A percentile compares a stretch with the other conserved stretches of the same genome.
Evolutionary conservation across 2,113 vertebrate species (phyloP).

Genomic region (Pteruthius melanotis): DNA sequence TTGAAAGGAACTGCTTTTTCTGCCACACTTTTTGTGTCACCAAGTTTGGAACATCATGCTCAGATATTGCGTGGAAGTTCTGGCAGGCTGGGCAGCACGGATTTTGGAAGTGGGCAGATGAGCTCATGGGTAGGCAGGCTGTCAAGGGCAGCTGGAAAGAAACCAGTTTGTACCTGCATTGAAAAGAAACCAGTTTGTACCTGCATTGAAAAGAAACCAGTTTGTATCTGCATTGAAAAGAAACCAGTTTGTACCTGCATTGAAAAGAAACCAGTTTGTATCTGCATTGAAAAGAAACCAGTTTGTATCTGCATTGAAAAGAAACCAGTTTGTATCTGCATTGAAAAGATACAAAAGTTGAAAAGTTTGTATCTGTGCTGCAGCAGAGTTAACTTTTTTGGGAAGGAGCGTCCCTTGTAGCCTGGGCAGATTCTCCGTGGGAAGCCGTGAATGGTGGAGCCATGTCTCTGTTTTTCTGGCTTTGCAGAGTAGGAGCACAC

Average conservation of each 20-base stretch:
- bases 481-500: neutral
- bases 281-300: too few relatives aligned
- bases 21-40: neutral
- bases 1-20: neutral
- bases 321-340: too few relatives aligned
- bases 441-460: neutral
- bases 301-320: too few relatives aligned
- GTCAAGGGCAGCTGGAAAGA: neutral
- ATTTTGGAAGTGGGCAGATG: neutral
- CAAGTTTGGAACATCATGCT: rapidly evolving
- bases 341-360: too few relatives aligned
- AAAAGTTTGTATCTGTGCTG: neutral
- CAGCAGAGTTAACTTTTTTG: neutral
- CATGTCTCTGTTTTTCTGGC: neutral
- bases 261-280: too few relatives aligned
- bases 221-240: too few relatives aligned
- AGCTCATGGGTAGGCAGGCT: neutral
- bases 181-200: too few relatives aligned
- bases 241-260: too few relatives aligned
- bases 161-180: neutral
- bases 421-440: neutral
- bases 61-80: rapidly evolving
- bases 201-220: too few relatives aligned
- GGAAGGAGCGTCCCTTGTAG: neutral
- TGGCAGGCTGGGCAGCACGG: neutral